phyloP scores from a whole-genome alignment of 2,888 invertebrate species.

The Laspeyria flexula region DNA sequence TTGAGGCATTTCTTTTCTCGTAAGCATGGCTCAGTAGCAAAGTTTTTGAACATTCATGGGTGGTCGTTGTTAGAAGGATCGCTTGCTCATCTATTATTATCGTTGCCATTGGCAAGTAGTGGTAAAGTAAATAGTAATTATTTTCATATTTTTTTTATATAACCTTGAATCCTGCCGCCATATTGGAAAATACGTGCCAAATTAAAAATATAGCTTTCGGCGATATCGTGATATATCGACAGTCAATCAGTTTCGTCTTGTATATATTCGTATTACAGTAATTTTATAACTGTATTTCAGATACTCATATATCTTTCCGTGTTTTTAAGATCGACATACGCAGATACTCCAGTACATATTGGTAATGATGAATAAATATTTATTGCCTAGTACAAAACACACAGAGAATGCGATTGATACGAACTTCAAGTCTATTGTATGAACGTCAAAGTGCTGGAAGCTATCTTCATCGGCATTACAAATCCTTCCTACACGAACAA shows the following conservation, averaged over 20 bases:
- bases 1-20: too few species aligned
- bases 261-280: neutral
- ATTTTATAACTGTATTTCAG: conserved; percentile 9
- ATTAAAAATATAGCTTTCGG: neutral
- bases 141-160: too few species aligned
- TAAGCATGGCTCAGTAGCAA: too few species aligned
- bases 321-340: conserved; percentile 5
- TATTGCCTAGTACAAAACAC: conserved; percentile 37
- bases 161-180: too few species aligned
- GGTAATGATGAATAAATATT: conserved; percentile 38
- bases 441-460: conserved; percentile 64
- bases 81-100: too few species aligned
- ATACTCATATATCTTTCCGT: neutral
- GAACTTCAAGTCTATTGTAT: conserved; percentile 53
- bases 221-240: neutral
- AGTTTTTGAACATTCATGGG: too few species aligned
- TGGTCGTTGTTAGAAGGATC: too few species aligned
- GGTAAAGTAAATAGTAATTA: too few species aligned
- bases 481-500: conserved; percentile 62
- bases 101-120: too few species aligned
- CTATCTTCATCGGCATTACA: conserved; percentile 69
- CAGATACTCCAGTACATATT: conserved; percentile 21
- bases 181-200: neutral
- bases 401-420: conserved; percentile 40
- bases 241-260: neutral